phyloP scores from a whole-genome alignment of 2,113 vertebrate genomes.

The Vimba vimba region DNA sequence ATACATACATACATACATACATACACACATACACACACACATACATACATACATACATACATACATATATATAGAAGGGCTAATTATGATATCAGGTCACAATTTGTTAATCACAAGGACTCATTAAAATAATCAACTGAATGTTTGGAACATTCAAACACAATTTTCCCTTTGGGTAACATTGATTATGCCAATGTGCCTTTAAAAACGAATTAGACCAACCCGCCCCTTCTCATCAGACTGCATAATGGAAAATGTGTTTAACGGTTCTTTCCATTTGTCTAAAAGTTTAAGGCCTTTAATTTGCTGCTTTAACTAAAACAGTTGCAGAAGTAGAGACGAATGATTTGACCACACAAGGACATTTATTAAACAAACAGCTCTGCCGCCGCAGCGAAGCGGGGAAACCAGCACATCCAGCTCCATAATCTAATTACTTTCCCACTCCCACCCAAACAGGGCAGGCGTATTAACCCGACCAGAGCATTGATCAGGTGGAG shows the following conservation, averaged over 20 bases:
- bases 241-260: constrained; percentile 37
- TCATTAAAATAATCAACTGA: constrained; percentile 2
- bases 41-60: too few relatives aligned
- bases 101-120: background rate
- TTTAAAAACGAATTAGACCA: constrained; percentile 19
- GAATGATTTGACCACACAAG: constrained; percentile 45
- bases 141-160: background rate
- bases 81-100: background rate
- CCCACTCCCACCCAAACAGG: constrained; percentile 40
- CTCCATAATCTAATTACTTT: constrained; percentile 48
- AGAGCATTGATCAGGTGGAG: constrained; percentile 55
- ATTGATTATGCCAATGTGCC: background rate
- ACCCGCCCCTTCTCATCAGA: constrained; percentile 31
- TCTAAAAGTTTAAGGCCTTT: constrained; percentile 35
- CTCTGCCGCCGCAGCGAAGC: constrained; percentile 18
- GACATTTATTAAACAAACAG: constrained; percentile 56
- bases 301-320: constrained; percentile 47
- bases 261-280: background rate
- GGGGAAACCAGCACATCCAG: constrained; percentile 45
- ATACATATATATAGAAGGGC: background rate
- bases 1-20: too few relatives aligned
- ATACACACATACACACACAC: too few relatives aligned
- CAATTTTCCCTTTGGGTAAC: background rate
- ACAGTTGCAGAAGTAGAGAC: constrained; percentile 28
- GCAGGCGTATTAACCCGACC: constrained; percentile 15